Evolutionary conservation across 2,888 invertebrate species (phyloP), one percentile per base, ranked within the genome.

Genomic region (Terebella lapidaria): DNA sequence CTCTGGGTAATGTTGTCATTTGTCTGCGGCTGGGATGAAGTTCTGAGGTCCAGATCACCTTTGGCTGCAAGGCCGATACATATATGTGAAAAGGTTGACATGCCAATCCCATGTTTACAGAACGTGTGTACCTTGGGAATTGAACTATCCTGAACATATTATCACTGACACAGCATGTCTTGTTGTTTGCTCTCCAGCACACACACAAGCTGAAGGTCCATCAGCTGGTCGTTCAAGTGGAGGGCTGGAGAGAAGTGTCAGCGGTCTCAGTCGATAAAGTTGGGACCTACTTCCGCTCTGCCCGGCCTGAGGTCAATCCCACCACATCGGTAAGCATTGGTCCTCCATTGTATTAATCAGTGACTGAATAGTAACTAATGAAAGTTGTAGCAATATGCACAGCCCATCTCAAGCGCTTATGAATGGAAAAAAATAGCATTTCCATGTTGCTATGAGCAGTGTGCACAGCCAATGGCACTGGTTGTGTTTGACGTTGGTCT

Each of bases 251-350:
- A 66, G 84, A 86, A 35, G 87, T 92, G 56, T 87, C 89, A 68
- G 93, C 96, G 0, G 90, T 99, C 20, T 91, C 94, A 5, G 91
- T 99, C 0, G 97, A 99, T 81, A 89, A 91, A 79, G 95, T 96
- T 25, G 97, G 97, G 1, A 87, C 91, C 49, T 97, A 90, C 83
- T 97, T 96, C 72, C 73, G 84, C 54, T 73, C 81, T 53, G 78
- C 42, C 42, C 82, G 1, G 25, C 76, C 81, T 22, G 77, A 80
- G 47, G 63, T 64, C 54, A 58, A 49, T 28, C 42, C 62, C 29
- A 58, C 66, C 18, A 57, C 57, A 45, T 59, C 67, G 27, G 69
- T 70, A 54, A 62, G 70, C 60, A 5, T 22, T 53, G 29, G 28
- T 15, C 35, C 24, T 5, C 15, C 5, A 42, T 10, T 18, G 27